These are phyloP conservation scores for Sebastes hubbsi DNA, from an alignment of 2,797 vertebrate genomes.

Conservation along the genomic window DNA sequence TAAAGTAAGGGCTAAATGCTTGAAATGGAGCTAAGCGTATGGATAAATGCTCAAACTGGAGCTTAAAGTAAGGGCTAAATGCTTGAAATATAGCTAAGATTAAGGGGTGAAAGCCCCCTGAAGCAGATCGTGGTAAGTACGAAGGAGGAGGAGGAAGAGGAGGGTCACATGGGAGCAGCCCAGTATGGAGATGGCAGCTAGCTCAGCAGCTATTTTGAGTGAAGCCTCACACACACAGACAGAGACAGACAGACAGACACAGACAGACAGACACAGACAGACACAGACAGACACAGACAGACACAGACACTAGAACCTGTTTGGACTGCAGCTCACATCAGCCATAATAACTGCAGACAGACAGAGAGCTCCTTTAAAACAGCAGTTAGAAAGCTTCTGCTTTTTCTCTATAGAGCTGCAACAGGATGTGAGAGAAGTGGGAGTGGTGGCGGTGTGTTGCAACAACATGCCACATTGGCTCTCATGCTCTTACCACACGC, in stretches of 20 bases:
- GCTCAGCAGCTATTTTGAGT: constrained; percentile 57
- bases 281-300: too few relatives aligned
- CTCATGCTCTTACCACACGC: neutral
- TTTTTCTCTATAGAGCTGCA: neutral
- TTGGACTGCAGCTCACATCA: neutral
- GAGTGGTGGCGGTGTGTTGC: constrained; percentile 10
- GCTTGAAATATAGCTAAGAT: too few relatives aligned
- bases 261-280: neutral
- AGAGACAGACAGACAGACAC: too few relatives aligned
- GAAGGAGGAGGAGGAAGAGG: neutral
- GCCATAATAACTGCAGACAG: neutral
- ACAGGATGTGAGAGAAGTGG: neutral
- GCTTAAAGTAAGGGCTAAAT: too few relatives aligned
- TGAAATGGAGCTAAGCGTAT: fast-evolving
- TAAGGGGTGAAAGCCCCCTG: neutral
- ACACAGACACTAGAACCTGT: neutral
- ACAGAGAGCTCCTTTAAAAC: neutral
- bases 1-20: too few relatives aligned
- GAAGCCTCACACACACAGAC: neutral
- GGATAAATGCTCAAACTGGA: too few relatives aligned
- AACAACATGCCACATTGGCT: constrained; percentile 13
- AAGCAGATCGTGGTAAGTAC: neutral
- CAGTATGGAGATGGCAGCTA: constrained; percentile 41
- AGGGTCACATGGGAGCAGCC: constrained; percentile 9
- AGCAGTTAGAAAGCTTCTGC: neutral